Percentiles rank a stretch among this genome's conserved stretches.
These are phyloP conservation scores for Brachypalpus laphriformis DNA, from an alignment of 2,888 invertebrate species.

Conservation along the genomic window DNA sequence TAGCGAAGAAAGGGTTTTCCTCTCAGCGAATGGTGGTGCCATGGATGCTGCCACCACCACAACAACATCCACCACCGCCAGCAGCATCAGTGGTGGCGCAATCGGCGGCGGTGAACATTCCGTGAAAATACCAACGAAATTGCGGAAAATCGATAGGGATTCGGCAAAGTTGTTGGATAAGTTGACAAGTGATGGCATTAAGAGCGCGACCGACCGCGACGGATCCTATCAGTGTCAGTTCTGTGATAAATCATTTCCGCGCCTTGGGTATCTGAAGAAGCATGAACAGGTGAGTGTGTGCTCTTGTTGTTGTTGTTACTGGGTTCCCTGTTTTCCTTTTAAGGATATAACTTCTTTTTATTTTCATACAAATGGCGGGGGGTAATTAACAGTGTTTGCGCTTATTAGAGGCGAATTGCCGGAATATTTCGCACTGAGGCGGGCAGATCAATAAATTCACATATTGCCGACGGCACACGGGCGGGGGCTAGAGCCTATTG, in stretches of 20 bases:
- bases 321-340: conserved; percentile 52
- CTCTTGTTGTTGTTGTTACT: neutral
- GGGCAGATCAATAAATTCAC: conserved; percentile 67
- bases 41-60: conserved; percentile 68
- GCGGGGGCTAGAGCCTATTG: conserved; percentile 10
- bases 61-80: conserved; percentile 43
- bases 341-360: conserved; percentile 55
- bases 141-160: conserved; percentile 85
- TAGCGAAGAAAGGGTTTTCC: conserved; percentile 67
- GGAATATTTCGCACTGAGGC: conserved; percentile 69
- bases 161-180: conserved; percentile 78
- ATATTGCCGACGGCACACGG: conserved; percentile 56
- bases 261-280: conserved; percentile 93
- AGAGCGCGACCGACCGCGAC: conserved; percentile 81
- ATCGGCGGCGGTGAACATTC: conserved; percentile 78
- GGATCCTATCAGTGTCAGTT: conserved; percentile 95
- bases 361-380: conserved; percentile 31
- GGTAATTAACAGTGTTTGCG: conserved; percentile 73
- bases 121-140: conserved; percentile 81
- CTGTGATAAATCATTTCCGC: conserved; percentile 95
- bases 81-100: conserved; percentile 77
- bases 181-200: conserved; percentile 82
- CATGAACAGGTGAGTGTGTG: conserved; percentile 91
- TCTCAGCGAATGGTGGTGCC: conserved; percentile 63
- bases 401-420: conserved; percentile 71